phyloP scores from a whole-genome alignment of 2,797 vertebrate species.

The Schizothorax lantsangensis region DNA sequence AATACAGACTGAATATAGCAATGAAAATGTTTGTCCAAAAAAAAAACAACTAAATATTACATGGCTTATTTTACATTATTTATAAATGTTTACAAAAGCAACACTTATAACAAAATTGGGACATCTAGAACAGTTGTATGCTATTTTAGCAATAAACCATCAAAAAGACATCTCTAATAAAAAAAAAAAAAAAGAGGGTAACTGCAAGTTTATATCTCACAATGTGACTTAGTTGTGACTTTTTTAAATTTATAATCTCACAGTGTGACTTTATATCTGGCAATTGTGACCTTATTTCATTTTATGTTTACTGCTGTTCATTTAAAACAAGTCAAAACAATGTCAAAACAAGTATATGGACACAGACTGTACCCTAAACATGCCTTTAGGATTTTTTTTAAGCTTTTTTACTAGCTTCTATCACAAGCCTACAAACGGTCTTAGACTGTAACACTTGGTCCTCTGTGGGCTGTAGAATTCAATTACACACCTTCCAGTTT shows the following conservation, averaged over 20 bases:
- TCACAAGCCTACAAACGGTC: neutral
- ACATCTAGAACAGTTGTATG: neutral
- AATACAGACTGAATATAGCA: neutral
- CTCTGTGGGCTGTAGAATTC: neutral
- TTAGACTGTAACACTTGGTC: neutral
- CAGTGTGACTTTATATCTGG: neutral
- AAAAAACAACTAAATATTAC: neutral
- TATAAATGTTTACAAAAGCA: neutral
- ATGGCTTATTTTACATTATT: neutral
- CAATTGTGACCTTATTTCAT: neutral
- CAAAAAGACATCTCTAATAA: neutral
- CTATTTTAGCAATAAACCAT: neutral
- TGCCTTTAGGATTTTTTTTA: no score
- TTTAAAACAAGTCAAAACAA: neutral
- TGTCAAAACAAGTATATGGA: no score
- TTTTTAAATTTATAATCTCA: neutral
- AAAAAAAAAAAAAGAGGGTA: no score
- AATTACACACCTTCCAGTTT: conserved; percentile 87
- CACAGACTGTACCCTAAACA: no score
- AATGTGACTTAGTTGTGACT: no score
- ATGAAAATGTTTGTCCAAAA: neutral
- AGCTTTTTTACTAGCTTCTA: neutral
- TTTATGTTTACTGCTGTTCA: neutral
- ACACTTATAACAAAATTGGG: neutral
- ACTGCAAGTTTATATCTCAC: no score